phyloP scores from a whole-genome alignment of 2,888 invertebrate genomes.

The Cecidostiba fungosa region DNA sequence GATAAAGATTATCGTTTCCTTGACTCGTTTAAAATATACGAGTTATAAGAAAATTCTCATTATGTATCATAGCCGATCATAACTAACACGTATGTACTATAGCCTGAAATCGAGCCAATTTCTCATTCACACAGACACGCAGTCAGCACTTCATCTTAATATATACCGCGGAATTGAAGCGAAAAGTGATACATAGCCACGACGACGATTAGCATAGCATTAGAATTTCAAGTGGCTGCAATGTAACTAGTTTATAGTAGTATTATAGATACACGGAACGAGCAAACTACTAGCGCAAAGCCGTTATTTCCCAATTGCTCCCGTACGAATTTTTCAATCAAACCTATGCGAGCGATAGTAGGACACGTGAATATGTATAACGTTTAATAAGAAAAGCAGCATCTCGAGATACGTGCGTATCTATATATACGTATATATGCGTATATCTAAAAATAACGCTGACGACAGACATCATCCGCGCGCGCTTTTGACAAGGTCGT shows the following conservation, averaged over 20 bases:
- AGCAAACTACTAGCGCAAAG: neutral
- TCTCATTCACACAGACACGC: neutral
- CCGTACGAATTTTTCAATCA: neutral
- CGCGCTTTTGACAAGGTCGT: constrained; percentile 23
- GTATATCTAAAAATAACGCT: constrained; percentile 44
- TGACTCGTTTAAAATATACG: neutral
- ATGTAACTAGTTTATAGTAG: neutral
- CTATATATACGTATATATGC: neutral
- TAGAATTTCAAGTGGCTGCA: neutral
- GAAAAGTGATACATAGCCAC: neutral
- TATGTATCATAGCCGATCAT: neutral
- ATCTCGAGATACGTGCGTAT: neutral
- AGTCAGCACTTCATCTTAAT: neutral
- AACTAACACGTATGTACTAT: neutral
- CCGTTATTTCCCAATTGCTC: neutral
- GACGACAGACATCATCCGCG: constrained; percentile 19
- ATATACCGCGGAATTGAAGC: neutral
- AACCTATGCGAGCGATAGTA: neutral
- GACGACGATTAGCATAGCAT: neutral
- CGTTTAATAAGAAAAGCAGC: neutral
- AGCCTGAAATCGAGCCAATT: neutral
- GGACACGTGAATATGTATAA: too few species aligned
- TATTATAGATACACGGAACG: neutral
- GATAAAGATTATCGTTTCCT: neutral
- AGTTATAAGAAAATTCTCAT: too few species aligned